Evolutionary conservation across 2,888 invertebrate species (phyloP).

Genomic region (Lapara coniferarum): DNA sequence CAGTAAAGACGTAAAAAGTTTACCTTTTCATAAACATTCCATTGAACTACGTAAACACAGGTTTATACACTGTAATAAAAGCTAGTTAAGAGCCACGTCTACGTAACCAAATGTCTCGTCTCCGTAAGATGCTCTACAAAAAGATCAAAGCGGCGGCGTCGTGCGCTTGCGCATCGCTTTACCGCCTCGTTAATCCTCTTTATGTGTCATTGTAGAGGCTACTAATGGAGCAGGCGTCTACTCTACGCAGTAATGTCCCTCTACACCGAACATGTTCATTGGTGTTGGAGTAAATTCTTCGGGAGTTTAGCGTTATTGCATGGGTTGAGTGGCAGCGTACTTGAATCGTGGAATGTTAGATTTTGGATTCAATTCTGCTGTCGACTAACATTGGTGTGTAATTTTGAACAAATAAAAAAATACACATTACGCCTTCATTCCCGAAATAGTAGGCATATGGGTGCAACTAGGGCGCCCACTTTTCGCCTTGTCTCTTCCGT

Average conservation of each 20-base stretch:
- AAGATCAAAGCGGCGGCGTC: constrained; percentile 38
- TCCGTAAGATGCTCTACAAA: constrained; percentile 5
- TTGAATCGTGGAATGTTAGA: no score
- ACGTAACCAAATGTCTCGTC: constrained; percentile 2
- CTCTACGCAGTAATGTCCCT: neutral
- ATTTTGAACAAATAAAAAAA: no score
- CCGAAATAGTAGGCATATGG: no score
- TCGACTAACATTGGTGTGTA: no score
- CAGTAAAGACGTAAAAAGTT: no score
- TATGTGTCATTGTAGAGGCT: constrained; percentile 35
- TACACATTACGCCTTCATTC: no score
- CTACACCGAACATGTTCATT: neutral
- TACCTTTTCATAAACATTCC: no score
- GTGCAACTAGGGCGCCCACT: no score
- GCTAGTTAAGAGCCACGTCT: neutral
- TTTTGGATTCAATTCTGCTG: no score
- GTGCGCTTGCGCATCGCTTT: constrained; percentile 32
- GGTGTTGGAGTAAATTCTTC: neutral
- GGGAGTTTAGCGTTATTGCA: neutral
- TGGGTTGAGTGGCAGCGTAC: no score
- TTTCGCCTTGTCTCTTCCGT: no score
- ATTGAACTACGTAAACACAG: no score
- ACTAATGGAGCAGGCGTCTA: constrained; percentile 7
- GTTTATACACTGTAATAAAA: neutral
- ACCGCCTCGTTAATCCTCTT: constrained; percentile 37